Percentiles rank a stretch among this genome's conserved stretches.
Evolutionary conservation across 2,888 invertebrate species (phyloP).

Genomic region (Hypolimnas misippus): DNA sequence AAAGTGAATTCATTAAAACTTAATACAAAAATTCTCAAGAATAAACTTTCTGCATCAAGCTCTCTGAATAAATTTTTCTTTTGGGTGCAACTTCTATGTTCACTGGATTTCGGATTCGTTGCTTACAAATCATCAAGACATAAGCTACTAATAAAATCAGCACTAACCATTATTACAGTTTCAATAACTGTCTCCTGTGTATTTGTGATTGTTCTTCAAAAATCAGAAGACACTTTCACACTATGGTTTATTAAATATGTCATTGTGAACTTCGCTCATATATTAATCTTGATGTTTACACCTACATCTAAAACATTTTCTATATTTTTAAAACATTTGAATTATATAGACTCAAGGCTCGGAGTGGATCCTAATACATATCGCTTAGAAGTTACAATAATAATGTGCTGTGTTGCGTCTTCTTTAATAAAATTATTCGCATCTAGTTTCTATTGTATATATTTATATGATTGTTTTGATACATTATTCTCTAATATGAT

Average conservation of each 20-base stretch:
- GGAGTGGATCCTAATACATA: slow-evolving; percentile 4
- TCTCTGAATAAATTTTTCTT: neutral
- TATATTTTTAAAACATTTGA: slow-evolving; percentile 8
- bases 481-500: neutral
- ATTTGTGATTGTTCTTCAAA: neutral
- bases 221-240: neutral
- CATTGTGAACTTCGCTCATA: neutral
- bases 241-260: slow-evolving; percentile 2
- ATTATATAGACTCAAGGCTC: slow-evolving; percentile 14
- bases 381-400: slow-evolving; percentile 12
- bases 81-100: neutral
- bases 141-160: slow-evolving; percentile 6
- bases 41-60: neutral
- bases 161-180: neutral
- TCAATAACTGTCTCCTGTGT: neutral
- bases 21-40: too few species aligned
- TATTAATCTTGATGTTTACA: neutral
- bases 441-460: neutral
- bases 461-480: neutral
- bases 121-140: neutral
- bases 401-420: slow-evolving; percentile 5
- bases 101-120: slow-evolving; percentile 21
- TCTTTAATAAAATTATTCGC: neutral
- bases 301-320: slow-evolving; percentile 22
- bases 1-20: too few species aligned